A percentile compares a stretch with the other conserved stretches of the same genome.
Evolutionary conservation across 2,797 vertebrate genomes (phyloP).

Genomic region (Schizothorax lantsangensis): DNA sequence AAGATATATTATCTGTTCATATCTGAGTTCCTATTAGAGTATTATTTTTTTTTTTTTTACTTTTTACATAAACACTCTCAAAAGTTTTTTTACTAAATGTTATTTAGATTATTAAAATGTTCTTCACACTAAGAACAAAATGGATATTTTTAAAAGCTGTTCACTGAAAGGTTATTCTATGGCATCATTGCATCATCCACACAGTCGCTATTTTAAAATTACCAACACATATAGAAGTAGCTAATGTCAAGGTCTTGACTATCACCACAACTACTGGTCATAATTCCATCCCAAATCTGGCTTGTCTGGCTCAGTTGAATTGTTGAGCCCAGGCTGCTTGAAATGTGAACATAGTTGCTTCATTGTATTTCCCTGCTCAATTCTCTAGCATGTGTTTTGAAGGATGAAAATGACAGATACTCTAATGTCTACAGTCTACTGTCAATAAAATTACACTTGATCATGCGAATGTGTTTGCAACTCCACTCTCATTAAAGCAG

Average conservation of each 20-base stretch:
- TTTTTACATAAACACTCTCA: not conserved
- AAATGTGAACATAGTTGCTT: not conserved
- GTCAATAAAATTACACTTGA: conserved; percentile 24
- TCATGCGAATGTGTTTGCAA: not conserved
- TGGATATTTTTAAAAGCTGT: too few relatives aligned
- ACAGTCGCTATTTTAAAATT: not conserved
- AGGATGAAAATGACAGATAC: conserved; percentile 7
- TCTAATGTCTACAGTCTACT: not conserved
- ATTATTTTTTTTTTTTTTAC: not conserved
- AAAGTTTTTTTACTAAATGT: too few relatives aligned
- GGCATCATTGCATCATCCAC: too few relatives aligned
- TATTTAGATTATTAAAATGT: too few relatives aligned
- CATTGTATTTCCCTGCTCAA: not conserved
- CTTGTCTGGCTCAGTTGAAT: not conserved
- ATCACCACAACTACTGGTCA: not conserved
- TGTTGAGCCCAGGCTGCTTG: not conserved
- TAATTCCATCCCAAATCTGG: not conserved
- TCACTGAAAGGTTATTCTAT: too few relatives aligned
- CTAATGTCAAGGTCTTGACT: not conserved
- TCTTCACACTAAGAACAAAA: too few relatives aligned
- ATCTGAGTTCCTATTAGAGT: not conserved
- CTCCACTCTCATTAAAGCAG: not conserved
- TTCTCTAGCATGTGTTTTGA: not conserved
- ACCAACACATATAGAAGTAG: not conserved
- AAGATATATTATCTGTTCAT: not conserved